Evolutionary conservation across 2,888 invertebrate genomes (phyloP), one percentile per base, ranked within the genome.

Genomic region (Nomada lathburiana): DNA sequence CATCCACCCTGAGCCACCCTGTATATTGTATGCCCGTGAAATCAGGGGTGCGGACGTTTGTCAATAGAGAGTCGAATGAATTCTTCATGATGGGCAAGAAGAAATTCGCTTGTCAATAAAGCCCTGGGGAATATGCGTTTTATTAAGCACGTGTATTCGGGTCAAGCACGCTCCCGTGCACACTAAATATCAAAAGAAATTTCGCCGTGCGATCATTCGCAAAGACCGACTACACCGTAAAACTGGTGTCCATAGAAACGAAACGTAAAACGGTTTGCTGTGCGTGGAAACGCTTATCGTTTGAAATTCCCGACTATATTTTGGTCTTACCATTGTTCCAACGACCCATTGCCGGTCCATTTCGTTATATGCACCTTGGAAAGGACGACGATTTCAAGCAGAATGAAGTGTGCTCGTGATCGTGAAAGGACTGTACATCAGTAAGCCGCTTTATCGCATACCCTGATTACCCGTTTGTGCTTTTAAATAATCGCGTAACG

Each of bases 261-360:
- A 63, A 63, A 82, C 78, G 77, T 85, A 80, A 88, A 87, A 83
- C 55, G 72, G 57, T 75, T 63, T 67, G 77, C 70, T 70, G 65
- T 78, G 83, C 82, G 83, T 86, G 76, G 75, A 74, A 87, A 83
- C 79, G 82, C 73, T 86, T 85, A 85, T 83, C 85, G 87, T 85
- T 82, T 80, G 70, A 78, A 86, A 88, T 85, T 85, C 74, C 63
- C 83, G 74, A 62, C 79, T 77, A 79, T 77, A 80, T 57, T 80
- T 83, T 63, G 76, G 73, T 60, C 67, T 80, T 79, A 75, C 74
- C 74, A 86, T 82, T 86, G 78, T 88, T 84, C 72, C 70, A 83
- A 82, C 73, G 74, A 70, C 42, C 79, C 80, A 74, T 81, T 86
- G 65, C 73, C 47, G 79, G 64, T 29, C 75, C 64, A 64, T 88